These are phyloP conservation scores for Eira barbara DNA, from an alignment of 2,113 vertebrate genomes.

Conservation along the genomic window DNA sequence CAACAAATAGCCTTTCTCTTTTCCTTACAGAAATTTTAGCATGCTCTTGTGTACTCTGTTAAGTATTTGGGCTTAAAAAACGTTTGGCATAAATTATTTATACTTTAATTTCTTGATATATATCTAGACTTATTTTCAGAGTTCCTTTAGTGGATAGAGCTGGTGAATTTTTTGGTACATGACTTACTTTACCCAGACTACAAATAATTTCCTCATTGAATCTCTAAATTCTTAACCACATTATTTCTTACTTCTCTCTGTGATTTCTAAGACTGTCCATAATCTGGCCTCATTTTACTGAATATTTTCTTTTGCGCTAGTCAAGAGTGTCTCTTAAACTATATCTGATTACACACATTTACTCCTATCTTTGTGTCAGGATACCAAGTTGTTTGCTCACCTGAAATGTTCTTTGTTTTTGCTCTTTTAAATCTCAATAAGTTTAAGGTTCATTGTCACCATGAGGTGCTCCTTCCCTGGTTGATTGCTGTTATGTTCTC, in stretches of 20 bases:
- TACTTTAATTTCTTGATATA: not conserved
- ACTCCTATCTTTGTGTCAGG: not conserved
- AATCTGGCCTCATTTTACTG: not conserved
- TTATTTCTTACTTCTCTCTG: not conserved
- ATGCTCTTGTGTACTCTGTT: not conserved
- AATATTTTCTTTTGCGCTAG: not conserved
- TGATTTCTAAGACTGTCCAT: not conserved
- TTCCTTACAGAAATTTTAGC: not conserved
- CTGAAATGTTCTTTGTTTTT: not conserved
- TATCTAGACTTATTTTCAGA: conserved; percentile 14
- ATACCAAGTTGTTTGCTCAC: not conserved
- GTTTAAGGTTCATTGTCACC: not conserved
- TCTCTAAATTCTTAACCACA: not conserved
- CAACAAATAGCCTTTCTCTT: not conserved
- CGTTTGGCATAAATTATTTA: not conserved
- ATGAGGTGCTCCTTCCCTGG: not conserved
- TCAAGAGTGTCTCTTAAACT: not conserved
- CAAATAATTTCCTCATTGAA: not conserved
- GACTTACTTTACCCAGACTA: not conserved
- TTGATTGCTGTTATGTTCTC: not conserved
- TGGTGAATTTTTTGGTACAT: not conserved
- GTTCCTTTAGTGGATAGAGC: not conserved
- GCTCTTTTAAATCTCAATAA: not conserved
- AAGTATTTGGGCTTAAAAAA: not conserved
- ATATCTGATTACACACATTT: not conserved